Evolutionary conservation across 2,797 vertebrate genomes (phyloP).

Genomic region (Nannoperca australis): DNA sequence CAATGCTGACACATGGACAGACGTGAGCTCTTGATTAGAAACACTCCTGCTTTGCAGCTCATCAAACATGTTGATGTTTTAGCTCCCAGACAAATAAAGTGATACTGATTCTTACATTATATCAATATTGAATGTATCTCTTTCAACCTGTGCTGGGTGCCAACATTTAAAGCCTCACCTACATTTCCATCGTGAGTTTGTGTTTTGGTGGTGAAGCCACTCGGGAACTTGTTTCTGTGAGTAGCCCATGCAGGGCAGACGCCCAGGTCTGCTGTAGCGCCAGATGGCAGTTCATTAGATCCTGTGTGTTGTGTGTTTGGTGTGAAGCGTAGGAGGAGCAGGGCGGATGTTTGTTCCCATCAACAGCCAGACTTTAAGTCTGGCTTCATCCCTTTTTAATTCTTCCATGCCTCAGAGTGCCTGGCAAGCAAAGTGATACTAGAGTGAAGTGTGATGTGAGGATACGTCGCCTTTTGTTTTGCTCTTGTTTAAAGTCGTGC

Average conservation of each 20-base stretch:
- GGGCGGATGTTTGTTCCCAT: constrained; percentile 74
- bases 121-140: constrained; percentile 24
- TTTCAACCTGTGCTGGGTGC: neutral
- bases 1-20: constrained; percentile 52
- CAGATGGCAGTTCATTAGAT: constrained; percentile 82
- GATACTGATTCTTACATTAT: constrained; percentile 1
- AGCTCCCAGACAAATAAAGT: constrained; percentile 15
- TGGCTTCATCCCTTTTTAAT: constrained; percentile 65
- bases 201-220: constrained; percentile 40
- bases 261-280: constrained; percentile 65
- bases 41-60: constrained; percentile 25
- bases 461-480: constrained; percentile 51
- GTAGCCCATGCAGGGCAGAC: constrained; percentile 53
- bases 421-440: constrained; percentile 62
- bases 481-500: constrained; percentile 6
- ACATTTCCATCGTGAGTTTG: constrained; percentile 33
- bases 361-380: constrained; percentile 71
- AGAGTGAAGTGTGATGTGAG: constrained; percentile 52
- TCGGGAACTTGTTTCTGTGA: constrained; percentile 58
- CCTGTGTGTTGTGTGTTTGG: constrained; percentile 72
- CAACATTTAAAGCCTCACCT: constrained; percentile 32
- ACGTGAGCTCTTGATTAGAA: constrained; percentile 50
- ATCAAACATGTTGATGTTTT: constrained; percentile 28
- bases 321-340: constrained; percentile 75
- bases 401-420: constrained; percentile 44